A percentile compares a stretch with the other conserved stretches of the same genome.
phyloP scores from a whole-genome alignment of 2,113 vertebrate genomes.

The Pachyramphus minor region DNA sequence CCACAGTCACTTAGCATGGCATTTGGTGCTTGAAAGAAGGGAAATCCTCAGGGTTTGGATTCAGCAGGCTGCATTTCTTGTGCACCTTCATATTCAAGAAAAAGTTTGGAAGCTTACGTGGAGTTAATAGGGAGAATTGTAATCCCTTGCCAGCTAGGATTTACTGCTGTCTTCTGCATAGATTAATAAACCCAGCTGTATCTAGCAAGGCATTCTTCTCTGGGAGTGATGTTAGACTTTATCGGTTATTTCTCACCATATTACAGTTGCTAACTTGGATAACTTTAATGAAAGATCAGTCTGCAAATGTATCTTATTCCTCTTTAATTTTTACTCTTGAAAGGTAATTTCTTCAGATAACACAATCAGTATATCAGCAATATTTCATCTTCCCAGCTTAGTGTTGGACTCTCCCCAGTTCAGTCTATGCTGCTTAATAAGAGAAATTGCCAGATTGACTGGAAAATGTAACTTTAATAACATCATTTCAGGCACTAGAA shows the following conservation, averaged over 20 bases:
- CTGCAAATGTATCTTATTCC: conserved; percentile 8
- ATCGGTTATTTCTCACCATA: not conserved
- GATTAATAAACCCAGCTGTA: conserved; percentile 10
- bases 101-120: not conserved
- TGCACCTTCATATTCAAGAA: not conserved
- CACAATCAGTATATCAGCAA: not conserved
- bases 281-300: not conserved
- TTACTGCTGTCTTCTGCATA: conserved; percentile 12
- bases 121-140: not conserved
- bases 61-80: not conserved
- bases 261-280: conserved; percentile 18
- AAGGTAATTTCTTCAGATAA: conserved; percentile 9
- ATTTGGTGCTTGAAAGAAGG: not conserved
- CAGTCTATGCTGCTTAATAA: not conserved
- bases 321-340: conserved; percentile 6
- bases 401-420: not conserved
- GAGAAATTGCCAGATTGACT: conserved; percentile 44
- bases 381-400: conserved; percentile 2
- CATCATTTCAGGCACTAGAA: conserved; percentile 1
- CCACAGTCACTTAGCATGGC: not conserved
- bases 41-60: not conserved
- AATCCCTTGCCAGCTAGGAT: not conserved
- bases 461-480: conserved; percentile 53
- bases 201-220: not conserved
- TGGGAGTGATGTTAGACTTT: not conserved